Evolutionary conservation across 2,888 invertebrate genomes (phyloP).

Genomic region (Axea sp.): DNA sequence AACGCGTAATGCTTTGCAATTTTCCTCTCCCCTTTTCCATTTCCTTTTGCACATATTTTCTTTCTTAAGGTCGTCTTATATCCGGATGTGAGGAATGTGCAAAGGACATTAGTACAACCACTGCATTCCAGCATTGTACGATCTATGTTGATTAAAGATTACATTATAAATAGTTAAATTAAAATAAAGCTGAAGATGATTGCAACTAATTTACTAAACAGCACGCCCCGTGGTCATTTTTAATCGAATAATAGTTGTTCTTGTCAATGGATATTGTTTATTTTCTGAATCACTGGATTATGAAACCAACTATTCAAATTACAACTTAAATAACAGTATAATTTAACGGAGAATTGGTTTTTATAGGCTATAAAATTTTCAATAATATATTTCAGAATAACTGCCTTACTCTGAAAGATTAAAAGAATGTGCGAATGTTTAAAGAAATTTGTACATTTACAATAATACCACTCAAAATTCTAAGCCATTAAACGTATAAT

Average conservation of each 20-base stretch:
- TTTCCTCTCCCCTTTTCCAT: conserved; percentile 40
- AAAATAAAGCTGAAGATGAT: too few relatives aligned
- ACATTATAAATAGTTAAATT: conserved; percentile 3
- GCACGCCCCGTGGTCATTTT: too few relatives aligned
- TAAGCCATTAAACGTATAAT: too few relatives aligned
- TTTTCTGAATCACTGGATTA: conserved; percentile 15
- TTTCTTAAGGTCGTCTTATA: conserved; percentile 49
- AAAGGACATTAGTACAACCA: conserved; percentile 35
- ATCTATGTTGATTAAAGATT: too few relatives aligned
- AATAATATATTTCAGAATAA: too few relatives aligned
- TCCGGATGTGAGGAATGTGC: conserved; percentile 47
- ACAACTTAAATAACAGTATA: conserved; percentile 10
- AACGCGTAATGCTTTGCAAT: conserved; percentile 49
- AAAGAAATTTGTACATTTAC: too few relatives aligned
- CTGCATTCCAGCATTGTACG: conserved; percentile 17
- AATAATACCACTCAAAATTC: too few relatives aligned
- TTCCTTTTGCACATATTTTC: conserved; percentile 51
- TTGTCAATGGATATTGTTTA: conserved; percentile 2
- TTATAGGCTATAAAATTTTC: conserved; percentile 38
- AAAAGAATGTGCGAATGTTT: background rate
- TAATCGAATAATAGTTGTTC: too few relatives aligned
- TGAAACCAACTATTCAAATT: conserved; percentile 20
- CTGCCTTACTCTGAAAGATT: too few relatives aligned
- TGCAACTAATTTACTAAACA: too few relatives aligned
- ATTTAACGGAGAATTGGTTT: conserved; percentile 47